phyloP scores from a whole-genome alignment of 2,113 vertebrate genomes.

The Antechinus flavipes region DNA sequence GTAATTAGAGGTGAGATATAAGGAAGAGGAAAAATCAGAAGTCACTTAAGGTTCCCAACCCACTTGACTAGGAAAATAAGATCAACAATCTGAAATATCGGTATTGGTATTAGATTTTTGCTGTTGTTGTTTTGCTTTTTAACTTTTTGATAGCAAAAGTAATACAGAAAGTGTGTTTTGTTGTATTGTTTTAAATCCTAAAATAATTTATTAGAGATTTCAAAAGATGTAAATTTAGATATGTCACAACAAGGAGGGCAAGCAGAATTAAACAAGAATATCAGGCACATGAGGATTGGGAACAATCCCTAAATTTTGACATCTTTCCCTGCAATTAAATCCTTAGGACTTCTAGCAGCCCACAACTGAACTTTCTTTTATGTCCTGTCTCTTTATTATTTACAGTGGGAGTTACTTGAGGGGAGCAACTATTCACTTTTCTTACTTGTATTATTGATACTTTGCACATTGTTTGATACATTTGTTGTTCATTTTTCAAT shows the following conservation, averaged over 20 bases:
- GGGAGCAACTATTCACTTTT: background rate
- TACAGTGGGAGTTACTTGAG: background rate
- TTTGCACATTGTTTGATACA: background rate
- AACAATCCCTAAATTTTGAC: background rate
- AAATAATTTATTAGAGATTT: background rate
- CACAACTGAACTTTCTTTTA: background rate
- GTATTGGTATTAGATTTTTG: background rate
- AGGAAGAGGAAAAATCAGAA: background rate
- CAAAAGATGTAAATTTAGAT: background rate
- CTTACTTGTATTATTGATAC: background rate
- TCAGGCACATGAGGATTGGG: no score
- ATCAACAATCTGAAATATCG: background rate
- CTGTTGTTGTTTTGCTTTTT: background rate
- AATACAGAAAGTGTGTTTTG: background rate
- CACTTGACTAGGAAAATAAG: background rate
- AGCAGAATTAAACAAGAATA: background rate
- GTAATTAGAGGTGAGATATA: background rate
- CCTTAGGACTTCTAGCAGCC: background rate
- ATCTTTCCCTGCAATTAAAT: background rate
- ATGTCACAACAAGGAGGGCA: background rate
- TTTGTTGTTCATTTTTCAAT: background rate
- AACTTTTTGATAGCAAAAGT: background rate
- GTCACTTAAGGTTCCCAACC: background rate
- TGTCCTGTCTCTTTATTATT: background rate
- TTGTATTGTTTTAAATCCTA: background rate